These are phyloP conservation scores for Suricata suricatta DNA, from an alignment of 2,113 vertebrate species.

Conservation along the genomic window DNA sequence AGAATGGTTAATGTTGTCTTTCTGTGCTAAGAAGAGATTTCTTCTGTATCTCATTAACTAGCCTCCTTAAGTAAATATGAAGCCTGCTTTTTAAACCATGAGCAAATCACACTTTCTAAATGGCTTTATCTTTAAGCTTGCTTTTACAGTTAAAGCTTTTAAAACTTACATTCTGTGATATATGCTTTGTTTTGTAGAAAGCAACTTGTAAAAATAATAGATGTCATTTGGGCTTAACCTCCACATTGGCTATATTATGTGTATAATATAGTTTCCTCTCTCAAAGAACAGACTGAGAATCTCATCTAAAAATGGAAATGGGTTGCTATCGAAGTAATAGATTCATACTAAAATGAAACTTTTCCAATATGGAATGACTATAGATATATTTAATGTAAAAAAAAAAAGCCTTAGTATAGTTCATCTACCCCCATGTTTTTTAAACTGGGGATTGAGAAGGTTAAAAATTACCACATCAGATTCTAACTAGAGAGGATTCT, in stretches of 20 bases:
- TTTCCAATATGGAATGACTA: not conserved
- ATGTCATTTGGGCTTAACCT: not conserved
- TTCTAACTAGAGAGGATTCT: not conserved
- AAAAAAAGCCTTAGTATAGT: not conserved
- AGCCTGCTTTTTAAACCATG: conserved; percentile 45
- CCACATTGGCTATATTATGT: not conserved
- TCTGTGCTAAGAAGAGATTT: not conserved
- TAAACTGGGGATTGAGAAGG: not conserved
- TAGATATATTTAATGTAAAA: conserved; percentile 3
- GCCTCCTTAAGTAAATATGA: not conserved
- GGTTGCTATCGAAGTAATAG: not conserved
- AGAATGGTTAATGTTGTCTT: not conserved
- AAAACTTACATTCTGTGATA: not conserved
- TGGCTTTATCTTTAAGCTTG: not conserved
- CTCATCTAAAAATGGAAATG: not conserved
- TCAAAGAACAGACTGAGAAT: conserved; percentile 15
- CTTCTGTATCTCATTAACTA: not conserved
- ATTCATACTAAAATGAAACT: conserved; percentile 27
- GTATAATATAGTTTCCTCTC: not conserved
- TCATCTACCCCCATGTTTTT: not conserved
- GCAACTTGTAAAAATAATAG: conserved; percentile 13
- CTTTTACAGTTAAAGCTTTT: conserved; percentile 39
- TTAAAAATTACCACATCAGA: conserved; percentile 23
- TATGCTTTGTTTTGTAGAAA: conserved; percentile 41
- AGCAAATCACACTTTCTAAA: conserved; percentile 26